phyloP scores from a whole-genome alignment of 2,888 invertebrate genomes.

The Lobophora halterata region DNA sequence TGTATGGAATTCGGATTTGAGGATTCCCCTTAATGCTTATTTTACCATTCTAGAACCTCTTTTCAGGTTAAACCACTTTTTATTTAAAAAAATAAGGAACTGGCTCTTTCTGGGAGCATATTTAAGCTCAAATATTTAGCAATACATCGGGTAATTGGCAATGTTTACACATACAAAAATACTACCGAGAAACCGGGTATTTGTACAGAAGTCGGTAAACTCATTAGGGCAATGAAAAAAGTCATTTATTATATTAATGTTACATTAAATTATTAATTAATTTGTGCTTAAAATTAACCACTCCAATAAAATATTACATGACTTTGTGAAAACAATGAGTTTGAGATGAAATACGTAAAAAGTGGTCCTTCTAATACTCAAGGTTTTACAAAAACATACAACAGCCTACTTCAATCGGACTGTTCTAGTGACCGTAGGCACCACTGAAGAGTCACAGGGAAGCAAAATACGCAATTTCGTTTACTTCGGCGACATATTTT shows the following conservation, averaged over 20 bases:
- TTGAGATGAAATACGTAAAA: too few relatives aligned
- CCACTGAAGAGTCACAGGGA: too few relatives aligned
- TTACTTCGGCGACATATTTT: too few relatives aligned
- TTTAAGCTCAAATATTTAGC: slow-evolving; percentile 37
- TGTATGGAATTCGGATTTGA: too few relatives aligned
- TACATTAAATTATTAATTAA: background rate
- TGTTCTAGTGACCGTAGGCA: too few relatives aligned
- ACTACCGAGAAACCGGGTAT: slow-evolving; percentile 19
- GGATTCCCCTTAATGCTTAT: too few relatives aligned
- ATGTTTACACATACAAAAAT: slow-evolving; percentile 27
- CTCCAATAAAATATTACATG: background rate
- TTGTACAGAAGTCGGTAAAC: slow-evolving; percentile 16
- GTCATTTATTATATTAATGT: background rate
- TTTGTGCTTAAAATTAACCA: background rate
- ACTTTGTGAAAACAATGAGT: background rate
- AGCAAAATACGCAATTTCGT: too few relatives aligned
- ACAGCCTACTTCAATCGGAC: too few relatives aligned
- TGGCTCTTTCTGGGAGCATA: slow-evolving; percentile 15
- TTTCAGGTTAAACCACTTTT: too few relatives aligned
- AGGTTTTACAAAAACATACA: too few relatives aligned
- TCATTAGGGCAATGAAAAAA: slow-evolving; percentile 3
- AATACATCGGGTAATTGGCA: slow-evolving; percentile 36
- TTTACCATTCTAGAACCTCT: too few relatives aligned
- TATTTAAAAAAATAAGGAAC: background rate
- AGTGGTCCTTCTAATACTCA: too few relatives aligned